These are phyloP conservation scores for Cheracebus regulus DNA, from an alignment of 2,797 vertebrate genomes.

Conservation along the genomic window DNA sequence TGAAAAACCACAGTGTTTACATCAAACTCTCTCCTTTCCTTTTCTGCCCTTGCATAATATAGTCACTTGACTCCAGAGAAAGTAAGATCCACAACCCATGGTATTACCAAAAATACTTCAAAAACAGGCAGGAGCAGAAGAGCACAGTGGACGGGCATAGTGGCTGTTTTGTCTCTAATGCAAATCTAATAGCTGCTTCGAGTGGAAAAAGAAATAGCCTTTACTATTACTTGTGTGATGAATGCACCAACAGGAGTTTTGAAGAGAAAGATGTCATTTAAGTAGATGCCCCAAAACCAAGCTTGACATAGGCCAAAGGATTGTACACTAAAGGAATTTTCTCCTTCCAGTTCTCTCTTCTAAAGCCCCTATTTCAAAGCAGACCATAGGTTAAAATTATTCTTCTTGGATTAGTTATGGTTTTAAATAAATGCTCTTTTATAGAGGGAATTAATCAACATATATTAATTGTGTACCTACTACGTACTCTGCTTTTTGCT, in stretches of 20 bases:
- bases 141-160: slow-evolving; percentile 22
- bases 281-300: not conserved
- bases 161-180: not conserved
- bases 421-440: not conserved
- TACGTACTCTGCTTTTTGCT: not conserved
- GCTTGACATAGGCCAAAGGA: not conserved
- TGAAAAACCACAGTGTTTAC: slow-evolving; percentile 17
- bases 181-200: not conserved
- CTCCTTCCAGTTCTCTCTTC: not conserved
- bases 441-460: not conserved
- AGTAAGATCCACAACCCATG: slow-evolving; percentile 33
- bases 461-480: not conserved
- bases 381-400: not conserved
- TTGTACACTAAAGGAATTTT: not conserved
- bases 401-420: not conserved
- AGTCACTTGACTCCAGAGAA: slow-evolving; percentile 64
- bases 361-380: not conserved
- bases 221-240: not conserved
- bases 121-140: slow-evolving; percentile 48
- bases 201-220: not conserved
- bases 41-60: slow-evolving; percentile 21
- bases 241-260: not conserved
- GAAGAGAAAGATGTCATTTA: not conserved
- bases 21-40: slow-evolving; percentile 52
- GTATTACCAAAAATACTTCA: slow-evolving; percentile 55